These are phyloP conservation scores for Bombylius major DNA, from an alignment of 2,888 invertebrate species.

Conservation along the genomic window DNA sequence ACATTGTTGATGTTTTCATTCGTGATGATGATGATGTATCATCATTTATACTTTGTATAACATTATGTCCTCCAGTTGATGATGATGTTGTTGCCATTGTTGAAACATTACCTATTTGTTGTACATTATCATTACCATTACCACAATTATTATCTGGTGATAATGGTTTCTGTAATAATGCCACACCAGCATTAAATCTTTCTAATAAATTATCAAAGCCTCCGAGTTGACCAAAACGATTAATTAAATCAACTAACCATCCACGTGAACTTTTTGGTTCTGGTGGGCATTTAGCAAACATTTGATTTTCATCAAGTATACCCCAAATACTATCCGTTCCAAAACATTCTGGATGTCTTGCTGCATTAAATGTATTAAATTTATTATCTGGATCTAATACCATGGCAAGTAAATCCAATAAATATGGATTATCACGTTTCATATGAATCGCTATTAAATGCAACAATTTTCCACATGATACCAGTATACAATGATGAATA, in stretches of 20 bases:
- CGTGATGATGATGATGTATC: slow-evolving; percentile 11
- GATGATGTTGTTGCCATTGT: too few species aligned
- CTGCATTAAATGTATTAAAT: slow-evolving; percentile 45
- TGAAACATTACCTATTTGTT: too few species aligned
- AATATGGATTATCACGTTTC: slow-evolving; percentile 78
- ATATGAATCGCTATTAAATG: slow-evolving; percentile 88
- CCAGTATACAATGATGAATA: slow-evolving; percentile 89
- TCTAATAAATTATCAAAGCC: slow-evolving; percentile 80
- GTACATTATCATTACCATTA: not conserved
- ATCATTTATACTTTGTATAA: slow-evolving; percentile 8
- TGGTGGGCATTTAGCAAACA: slow-evolving; percentile 46
- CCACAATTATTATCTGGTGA: slow-evolving; percentile 15
- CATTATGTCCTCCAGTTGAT: too few species aligned
- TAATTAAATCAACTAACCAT: slow-evolving; percentile 93
- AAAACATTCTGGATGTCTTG: slow-evolving; percentile 32
- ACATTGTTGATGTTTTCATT: slow-evolving; percentile 18
- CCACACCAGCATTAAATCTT: slow-evolving; percentile 64
- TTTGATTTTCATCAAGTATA: slow-evolving; percentile 53
- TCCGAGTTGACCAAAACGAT: slow-evolving; percentile 79
- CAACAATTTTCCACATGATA: slow-evolving; percentile 83
- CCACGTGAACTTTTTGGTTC: slow-evolving; percentile 82
- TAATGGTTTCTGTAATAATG: slow-evolving; percentile 43
- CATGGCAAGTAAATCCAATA: slow-evolving; percentile 84
- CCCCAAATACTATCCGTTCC: slow-evolving; percentile 37
- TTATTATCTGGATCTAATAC: slow-evolving; percentile 92